phyloP scores from a whole-genome alignment of 1,140 invertebrate species.

The Danaus melanippus region DNA sequence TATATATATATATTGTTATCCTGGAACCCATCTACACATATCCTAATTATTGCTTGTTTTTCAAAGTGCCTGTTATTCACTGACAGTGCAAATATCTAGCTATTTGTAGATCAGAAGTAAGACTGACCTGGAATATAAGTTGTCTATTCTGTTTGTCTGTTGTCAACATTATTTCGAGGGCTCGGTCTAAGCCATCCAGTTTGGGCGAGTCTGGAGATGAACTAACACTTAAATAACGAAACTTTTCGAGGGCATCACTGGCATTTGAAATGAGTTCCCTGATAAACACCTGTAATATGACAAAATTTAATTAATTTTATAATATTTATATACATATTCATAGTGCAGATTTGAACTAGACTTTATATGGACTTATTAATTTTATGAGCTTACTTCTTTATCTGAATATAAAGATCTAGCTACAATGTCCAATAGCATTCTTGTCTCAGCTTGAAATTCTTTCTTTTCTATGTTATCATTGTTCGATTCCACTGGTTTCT shows the following conservation, averaged over 20 bases:
- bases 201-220: conserved; percentile 62
- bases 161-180: conserved; percentile 89
- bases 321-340: neutral
- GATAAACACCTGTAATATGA: conserved; percentile 85
- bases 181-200: conserved; percentile 71
- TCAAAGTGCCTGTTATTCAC: too few species aligned
- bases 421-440: conserved; percentile 96
- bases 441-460: conserved; percentile 97
- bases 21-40: too few species aligned
- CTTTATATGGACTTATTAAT: neutral
- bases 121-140: conserved; percentile 85
- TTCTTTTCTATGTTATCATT: conserved; percentile 75
- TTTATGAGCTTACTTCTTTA: conserved; percentile 83
- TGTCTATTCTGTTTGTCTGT: conserved; percentile 91
- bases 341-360: neutral
- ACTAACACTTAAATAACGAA: conserved; percentile 82
- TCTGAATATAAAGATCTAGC: conserved; percentile 97
- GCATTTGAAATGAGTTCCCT: conserved; percentile 97
- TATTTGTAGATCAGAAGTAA: too few species aligned
- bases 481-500: conserved; percentile 65
- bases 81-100: too few species aligned
- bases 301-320: conserved; percentile 1
- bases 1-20: too few species aligned
- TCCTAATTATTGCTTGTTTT: too few species aligned
- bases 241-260: conserved; percentile 96